Evolutionary conservation across 2,797 vertebrate genomes (phyloP), one percentile per base, ranked within the genome.

Genomic region (Galago senegalensis): DNA sequence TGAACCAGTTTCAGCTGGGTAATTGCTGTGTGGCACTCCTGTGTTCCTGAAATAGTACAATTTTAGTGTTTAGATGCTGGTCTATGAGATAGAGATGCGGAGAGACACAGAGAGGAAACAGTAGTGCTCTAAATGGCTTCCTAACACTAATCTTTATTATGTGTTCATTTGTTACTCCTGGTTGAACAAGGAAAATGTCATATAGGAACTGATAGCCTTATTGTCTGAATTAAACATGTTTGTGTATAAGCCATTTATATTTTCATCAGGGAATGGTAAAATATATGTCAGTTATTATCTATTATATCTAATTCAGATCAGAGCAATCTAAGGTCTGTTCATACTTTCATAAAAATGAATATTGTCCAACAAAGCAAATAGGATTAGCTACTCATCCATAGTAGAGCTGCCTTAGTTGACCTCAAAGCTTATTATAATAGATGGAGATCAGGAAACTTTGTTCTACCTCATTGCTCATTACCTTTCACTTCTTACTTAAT

Each of bases 331-430:
- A 67, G 7, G 43, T 8, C 46, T 91, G 46, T 93, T 92, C 83
- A 90, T 61, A 79, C 60, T 81, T 96, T 93, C 29, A 89, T 90
- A 70, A 92, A 89, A 91, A 65, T 89, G 73, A 95, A 88, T 69
- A 4, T 89, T 87, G 37, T 31, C 21, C 89, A 81, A 31, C 46
- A 58, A 65, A 73, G 53, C 58, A 95, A 97, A 76, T 81, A 87
- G 89, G 17, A 13, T 27, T 82, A 23, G 27, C 31, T 83, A 37
- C 27, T 43, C 10, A 82, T 37, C 31, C 27, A 23, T 37, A 84
- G 31, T 56, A 72, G 27, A 84, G n/a, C 27, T 91, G 37, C 34
- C 43, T 89, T 83, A 46, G 18, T 56, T 80, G 69, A 63, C 43
- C 40, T 65, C 29, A 7, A 3, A 76, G 49, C 34, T 87, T 80